Conservation (phyloP, 2,888 invertebrate species). For the Electrophaes corylata region DNA sequence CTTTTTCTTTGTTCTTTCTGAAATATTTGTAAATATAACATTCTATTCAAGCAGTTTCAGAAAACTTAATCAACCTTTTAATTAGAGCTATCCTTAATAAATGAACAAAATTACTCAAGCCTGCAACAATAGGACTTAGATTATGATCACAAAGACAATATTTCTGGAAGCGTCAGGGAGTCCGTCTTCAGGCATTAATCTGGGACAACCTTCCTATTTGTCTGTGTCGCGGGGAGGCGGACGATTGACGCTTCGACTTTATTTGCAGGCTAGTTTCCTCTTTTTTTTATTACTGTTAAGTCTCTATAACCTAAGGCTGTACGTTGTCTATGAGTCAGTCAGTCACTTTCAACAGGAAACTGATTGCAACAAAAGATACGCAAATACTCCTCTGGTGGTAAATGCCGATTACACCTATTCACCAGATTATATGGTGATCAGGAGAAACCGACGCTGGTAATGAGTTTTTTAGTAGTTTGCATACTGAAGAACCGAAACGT, state of each 20-base stretch:
- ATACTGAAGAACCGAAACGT: no score
- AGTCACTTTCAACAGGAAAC: no score
- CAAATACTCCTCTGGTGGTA: no score
- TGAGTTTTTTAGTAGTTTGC: no score
- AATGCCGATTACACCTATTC: no score
- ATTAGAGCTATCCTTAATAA: conserved; percentile 5
- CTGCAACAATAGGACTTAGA: conserved; percentile 16
- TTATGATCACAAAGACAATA: conserved; percentile 22
- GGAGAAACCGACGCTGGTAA: no score
- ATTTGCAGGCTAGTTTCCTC: not conserved
- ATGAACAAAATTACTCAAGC: conserved; percentile 7
- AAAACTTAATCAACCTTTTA: conserved; percentile 13
- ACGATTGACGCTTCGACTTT: not conserved
- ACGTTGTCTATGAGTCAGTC: no score
- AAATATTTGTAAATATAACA: not conserved
- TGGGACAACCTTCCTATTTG: conserved; percentile 31
- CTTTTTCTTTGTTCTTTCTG: not conserved
- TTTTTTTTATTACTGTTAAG: no score
- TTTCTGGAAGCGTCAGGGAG: conserved; percentile 23
- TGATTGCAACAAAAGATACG: no score
- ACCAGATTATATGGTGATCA: no score
- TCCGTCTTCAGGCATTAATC: conserved; percentile 35
- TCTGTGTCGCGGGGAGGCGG: conserved; percentile 30
- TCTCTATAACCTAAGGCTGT: no score
- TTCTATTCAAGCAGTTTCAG: not conserved